Evolutionary conservation across 2,113 vertebrate genomes (phyloP).

Genomic region (Zonotrichia leucophrys): DNA sequence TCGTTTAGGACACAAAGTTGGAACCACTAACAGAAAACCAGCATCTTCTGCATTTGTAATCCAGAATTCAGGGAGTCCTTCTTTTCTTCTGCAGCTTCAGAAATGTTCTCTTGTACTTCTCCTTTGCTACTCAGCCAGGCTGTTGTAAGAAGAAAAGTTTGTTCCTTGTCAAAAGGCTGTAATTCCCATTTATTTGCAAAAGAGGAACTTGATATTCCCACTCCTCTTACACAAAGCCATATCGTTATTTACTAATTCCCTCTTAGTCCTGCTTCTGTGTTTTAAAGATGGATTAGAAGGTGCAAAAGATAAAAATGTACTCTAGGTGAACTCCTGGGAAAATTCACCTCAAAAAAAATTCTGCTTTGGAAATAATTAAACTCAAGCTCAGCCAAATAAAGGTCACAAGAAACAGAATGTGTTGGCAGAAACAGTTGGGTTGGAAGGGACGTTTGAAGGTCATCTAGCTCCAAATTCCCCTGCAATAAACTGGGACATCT

Average conservation of each 20-base stretch:
- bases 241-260: slow-evolving; percentile 34
- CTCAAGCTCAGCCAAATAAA: neutral
- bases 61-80: neutral
- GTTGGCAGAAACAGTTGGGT: neutral
- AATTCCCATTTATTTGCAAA: slow-evolving; percentile 23
- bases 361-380: neutral
- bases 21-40: neutral
- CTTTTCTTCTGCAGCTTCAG: neutral
- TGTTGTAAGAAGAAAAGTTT: neutral
- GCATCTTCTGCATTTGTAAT: neutral
- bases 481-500: neutral
- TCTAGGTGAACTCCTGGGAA: neutral
- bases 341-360: neutral
- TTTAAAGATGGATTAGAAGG: slow-evolving; percentile 35
- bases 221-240: neutral
- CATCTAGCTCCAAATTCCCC: neutral
- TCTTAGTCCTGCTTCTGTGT: neutral
- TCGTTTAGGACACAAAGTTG: neutral
- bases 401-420: neutral
- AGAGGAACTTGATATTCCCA: slow-evolving; percentile 44
- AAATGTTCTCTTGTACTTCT: neutral
- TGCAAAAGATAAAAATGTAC: slow-evolving; percentile 32
- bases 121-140: neutral
- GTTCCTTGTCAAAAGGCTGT: slow-evolving; percentile 17
- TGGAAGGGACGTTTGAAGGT: neutral